These are phyloP conservation scores for Cecropterus lyciades DNA, from an alignment of 1,140 invertebrate species.

Conservation along the genomic window DNA sequence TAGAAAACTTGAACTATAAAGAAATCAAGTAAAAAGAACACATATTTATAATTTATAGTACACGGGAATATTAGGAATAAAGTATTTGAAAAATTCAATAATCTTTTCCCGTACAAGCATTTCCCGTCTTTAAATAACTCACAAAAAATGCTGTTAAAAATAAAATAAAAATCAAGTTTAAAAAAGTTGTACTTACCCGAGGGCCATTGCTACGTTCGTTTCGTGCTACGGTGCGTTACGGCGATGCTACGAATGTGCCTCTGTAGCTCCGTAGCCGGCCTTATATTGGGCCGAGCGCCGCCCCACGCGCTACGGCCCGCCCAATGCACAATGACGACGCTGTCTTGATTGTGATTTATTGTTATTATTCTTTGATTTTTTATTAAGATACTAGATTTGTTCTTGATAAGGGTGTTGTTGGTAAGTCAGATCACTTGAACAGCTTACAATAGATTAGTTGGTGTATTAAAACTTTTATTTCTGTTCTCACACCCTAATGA, in stretches of 20 bases:
- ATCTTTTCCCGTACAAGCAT: too few relatives aligned
- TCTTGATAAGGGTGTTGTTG: constrained; percentile 23
- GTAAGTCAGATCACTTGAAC: constrained; percentile 3
- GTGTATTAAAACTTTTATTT: not conserved
- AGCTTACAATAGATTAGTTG: constrained; percentile 4
- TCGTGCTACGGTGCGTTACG: constrained; percentile 43
- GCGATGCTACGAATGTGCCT: constrained; percentile 56
- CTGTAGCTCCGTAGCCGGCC: constrained; percentile 46
- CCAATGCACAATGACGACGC: constrained; percentile 43
- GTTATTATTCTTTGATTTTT: constrained; percentile 40
- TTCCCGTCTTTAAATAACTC: too few relatives aligned
- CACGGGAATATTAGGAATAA: too few relatives aligned
- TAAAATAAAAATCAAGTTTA: not conserved
- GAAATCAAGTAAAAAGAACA: too few relatives aligned
- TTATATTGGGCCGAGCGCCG: constrained; percentile 56
- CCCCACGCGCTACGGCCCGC: constrained; percentile 51
- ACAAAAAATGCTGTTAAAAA: not conserved
- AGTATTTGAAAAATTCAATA: too few relatives aligned
- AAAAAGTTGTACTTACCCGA: constrained; percentile 56
- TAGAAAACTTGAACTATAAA: too few relatives aligned
- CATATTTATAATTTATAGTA: too few relatives aligned
- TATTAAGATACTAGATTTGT: constrained; percentile 28
- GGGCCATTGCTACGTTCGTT: constrained; percentile 56
- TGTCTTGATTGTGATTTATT: constrained; percentile 47
- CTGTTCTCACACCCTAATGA: too few relatives aligned